phyloP scores from a whole-genome alignment of 2,797 vertebrate genomes.

The Phoeniculus purpureus region DNA sequence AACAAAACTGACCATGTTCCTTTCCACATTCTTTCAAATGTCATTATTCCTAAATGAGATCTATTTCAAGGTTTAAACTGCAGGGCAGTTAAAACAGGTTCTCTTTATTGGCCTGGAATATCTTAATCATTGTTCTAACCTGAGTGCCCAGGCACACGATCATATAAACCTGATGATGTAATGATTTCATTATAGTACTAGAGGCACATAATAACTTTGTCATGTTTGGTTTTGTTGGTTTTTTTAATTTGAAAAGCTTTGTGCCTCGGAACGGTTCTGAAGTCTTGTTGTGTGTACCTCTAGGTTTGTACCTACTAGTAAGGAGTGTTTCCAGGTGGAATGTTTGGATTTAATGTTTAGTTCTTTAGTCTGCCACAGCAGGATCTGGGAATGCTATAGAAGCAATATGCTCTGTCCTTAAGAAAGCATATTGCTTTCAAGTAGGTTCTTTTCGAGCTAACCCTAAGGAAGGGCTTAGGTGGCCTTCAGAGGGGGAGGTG shows the following conservation, averaged over 20 bases:
- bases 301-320: not conserved
- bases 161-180: not conserved
- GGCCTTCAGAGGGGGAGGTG: not conserved
- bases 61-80: constrained; percentile 51
- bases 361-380: constrained; percentile 4
- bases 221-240: not conserved
- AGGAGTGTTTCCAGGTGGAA: constrained; percentile 24
- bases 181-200: not conserved
- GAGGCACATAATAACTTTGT: constrained; percentile 7
- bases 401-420: not conserved
- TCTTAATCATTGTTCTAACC: constrained; percentile 3
- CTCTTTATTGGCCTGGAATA: constrained; percentile 19
- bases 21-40: constrained; percentile 37
- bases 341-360: not conserved
- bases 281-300: not conserved
- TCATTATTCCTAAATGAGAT: constrained; percentile 24
- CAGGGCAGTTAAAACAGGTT: constrained; percentile 52
- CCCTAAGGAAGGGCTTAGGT: not conserved
- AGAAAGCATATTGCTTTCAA: constrained; percentile 22
- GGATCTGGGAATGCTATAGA: not conserved
- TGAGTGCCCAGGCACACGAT: constrained; percentile 1
- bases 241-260: not conserved
- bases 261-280: constrained; percentile 19
- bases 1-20: constrained; percentile 28
- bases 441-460: constrained; percentile 1